phyloP scores from a whole-genome alignment of 2,113 vertebrate genomes.

The Hydropotes inermis region DNA sequence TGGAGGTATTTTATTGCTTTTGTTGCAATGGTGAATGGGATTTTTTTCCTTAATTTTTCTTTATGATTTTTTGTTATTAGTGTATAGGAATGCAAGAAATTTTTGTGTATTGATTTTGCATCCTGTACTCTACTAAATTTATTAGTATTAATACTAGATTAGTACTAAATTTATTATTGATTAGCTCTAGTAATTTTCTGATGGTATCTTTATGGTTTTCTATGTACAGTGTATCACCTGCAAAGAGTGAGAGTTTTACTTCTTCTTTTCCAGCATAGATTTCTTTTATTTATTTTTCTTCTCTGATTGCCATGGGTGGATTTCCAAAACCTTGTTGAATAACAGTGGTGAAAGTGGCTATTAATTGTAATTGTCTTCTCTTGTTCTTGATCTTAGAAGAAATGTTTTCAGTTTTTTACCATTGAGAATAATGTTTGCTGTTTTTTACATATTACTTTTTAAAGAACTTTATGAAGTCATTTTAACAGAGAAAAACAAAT shows the following conservation, averaged over 20 bases:
- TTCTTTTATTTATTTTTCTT: neutral
- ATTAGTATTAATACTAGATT: neutral
- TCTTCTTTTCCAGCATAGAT: neutral
- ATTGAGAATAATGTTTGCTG: neutral
- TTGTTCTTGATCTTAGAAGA: neutral
- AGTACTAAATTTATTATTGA: no score
- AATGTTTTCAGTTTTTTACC: neutral
- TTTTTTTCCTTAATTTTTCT: neutral
- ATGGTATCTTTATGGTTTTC: neutral
- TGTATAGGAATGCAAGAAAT: neutral
- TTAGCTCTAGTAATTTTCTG: neutral
- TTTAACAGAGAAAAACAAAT: neutral
- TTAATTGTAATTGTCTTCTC: neutral
- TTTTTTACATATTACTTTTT: neutral
- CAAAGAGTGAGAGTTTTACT: neutral
- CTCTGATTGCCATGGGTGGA: neutral
- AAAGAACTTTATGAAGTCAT: neutral
- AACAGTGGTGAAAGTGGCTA: neutral
- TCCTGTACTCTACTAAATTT: neutral
- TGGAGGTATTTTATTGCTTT: neutral
- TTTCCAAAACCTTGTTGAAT: neutral
- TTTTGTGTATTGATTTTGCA: neutral
- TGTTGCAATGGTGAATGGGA: neutral
- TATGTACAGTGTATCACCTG: neutral
- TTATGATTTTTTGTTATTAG: neutral